Evolutionary conservation across 2,888 invertebrate species (phyloP).

Genomic region (Seira ritae): DNA sequence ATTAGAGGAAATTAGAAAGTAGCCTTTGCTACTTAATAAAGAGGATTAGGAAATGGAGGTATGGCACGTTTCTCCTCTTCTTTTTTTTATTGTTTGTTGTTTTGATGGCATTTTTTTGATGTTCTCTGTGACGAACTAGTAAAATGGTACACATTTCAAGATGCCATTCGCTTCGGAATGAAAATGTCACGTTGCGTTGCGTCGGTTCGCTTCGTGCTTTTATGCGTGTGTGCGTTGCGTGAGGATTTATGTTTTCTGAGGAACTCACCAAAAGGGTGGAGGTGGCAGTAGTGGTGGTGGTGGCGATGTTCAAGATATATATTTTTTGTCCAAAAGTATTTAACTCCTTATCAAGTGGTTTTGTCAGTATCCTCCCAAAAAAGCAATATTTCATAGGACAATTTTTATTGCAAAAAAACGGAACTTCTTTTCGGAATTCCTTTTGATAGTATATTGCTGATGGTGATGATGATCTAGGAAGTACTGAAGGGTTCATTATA

Average conservation of each 20-base stretch:
- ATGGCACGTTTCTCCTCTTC: slow-evolving; percentile 15
- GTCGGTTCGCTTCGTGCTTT: no score
- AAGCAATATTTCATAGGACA: slow-evolving; percentile 1
- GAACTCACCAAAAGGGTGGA: neutral
- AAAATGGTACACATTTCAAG: neutral
- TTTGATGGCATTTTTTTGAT: slow-evolving; percentile 18
- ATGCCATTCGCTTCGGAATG: neutral
- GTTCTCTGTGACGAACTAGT: neutral
- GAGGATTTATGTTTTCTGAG: slow-evolving; percentile 8
- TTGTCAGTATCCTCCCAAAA: slow-evolving; percentile 9
- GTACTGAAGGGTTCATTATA: neutral
- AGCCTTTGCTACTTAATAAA: no score
- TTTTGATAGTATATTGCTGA: neutral
- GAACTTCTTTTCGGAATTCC: neutral
- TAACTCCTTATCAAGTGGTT: slow-evolving; percentile 9
- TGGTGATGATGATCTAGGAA: neutral
- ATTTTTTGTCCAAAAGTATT: neutral
- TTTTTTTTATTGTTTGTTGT: slow-evolving; percentile 18
- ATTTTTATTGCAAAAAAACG: neutral
- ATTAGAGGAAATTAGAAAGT: no score
- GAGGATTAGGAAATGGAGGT: slow-evolving; percentile 12
- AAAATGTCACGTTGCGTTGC: slow-evolving; percentile 41
- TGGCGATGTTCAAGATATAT: neutral
- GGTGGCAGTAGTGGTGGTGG: neutral
- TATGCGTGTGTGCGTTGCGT: slow-evolving; percentile 19